Evolutionary conservation across 2,888 invertebrate species (phyloP).

Genomic region (Clivina fossor): DNA sequence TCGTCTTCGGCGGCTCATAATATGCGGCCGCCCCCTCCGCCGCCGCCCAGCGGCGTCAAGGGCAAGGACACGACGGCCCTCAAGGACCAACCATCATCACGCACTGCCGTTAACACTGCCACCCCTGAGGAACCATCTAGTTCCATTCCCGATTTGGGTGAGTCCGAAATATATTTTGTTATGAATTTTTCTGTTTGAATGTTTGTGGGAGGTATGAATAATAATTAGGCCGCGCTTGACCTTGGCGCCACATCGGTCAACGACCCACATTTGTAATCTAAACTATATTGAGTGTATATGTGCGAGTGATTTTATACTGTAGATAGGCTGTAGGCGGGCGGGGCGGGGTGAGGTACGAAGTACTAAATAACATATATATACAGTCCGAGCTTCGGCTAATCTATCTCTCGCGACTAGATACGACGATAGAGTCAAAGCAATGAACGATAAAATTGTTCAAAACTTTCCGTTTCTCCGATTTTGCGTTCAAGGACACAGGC

Average conservation of each 20-base stretch:
- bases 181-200: neutral
- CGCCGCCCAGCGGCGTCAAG: constrained; percentile 57
- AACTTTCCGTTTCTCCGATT: constrained; percentile 28
- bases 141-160: constrained; percentile 86
- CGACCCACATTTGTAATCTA: constrained; percentile 27
- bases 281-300: no score
- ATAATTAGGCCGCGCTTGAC: neutral
- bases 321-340: constrained; percentile 22
- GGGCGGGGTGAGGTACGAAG: constrained; percentile 21
- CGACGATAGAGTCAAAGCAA: constrained; percentile 33
- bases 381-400: constrained; percentile 23
- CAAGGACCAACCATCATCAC: constrained; percentile 32
- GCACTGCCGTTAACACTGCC: no score
- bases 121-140: constrained; percentile 80
- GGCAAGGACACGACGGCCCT: constrained; percentile 58
- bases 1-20: constrained; percentile 57
- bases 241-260: constrained; percentile 18
- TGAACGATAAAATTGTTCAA: constrained; percentile 31
- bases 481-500: no score
- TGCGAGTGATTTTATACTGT: no score
- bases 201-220: neutral
- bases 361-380: constrained; percentile 20
- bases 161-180: constrained; percentile 52
- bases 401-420: no score
- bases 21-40: constrained; percentile 61